phyloP scores from a whole-genome alignment of 2,113 vertebrate species.

The Peromyscus leucopus region DNA sequence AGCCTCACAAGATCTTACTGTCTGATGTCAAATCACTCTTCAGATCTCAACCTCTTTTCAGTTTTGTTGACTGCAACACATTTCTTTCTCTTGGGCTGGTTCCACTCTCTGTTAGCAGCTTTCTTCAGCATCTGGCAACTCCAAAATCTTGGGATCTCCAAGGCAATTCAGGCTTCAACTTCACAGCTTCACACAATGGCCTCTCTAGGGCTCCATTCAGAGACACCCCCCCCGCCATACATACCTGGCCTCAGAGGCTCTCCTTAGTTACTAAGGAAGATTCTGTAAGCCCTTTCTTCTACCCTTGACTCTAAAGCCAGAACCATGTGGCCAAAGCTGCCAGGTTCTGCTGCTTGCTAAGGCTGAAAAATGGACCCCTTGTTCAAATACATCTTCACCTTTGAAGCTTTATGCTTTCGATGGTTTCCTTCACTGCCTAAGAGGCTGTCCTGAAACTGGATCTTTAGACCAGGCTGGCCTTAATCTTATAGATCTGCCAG shows the following conservation, averaged over 20 bases:
- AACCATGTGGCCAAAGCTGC: not conserved
- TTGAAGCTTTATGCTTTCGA: not conserved
- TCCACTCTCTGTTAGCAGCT: not conserved
- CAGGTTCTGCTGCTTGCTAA: not conserved
- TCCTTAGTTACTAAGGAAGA: not conserved
- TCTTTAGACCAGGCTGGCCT: no score
- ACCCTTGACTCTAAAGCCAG: not conserved
- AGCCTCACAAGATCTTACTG: not conserved
- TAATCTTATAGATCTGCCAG: no score
- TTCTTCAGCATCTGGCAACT: not conserved
- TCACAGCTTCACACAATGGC: not conserved
- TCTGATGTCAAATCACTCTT: not conserved
- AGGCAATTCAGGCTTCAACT: not conserved
- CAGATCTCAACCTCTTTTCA: not conserved
- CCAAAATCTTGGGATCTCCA: not conserved
- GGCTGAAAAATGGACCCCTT: not conserved
- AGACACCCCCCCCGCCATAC: not conserved
- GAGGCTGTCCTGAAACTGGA: no score
- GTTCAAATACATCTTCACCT: not conserved
- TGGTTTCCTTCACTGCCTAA: not conserved
- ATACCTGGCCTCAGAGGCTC: not conserved
- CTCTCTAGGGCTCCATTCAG: not conserved
- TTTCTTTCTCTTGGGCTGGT: not conserved
- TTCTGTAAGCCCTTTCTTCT: not conserved
- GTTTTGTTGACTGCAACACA: not conserved